Base-by-base conservation (phyloP, 2,888 invertebrate species). In the Thera obeliscata region DNA sequence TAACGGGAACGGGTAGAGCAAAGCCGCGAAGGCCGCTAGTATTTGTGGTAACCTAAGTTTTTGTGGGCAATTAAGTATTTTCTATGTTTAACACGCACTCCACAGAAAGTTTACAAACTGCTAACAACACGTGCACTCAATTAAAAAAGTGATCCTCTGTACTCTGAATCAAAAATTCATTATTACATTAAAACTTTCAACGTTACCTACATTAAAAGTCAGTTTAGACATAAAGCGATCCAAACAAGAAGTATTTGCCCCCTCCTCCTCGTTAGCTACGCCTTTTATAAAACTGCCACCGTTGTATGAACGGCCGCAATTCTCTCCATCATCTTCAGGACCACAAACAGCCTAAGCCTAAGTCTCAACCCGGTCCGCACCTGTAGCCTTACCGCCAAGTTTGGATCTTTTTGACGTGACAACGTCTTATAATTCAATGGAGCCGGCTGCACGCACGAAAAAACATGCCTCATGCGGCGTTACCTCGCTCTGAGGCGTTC, bases 191-290 rank as follows among this genome's bases (percentile, higher is more conserved):
- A 81, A 86, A 86, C 82, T 86, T 84, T 76, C 69, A 79, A 79
- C 83, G 80, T 83, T 83, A 80, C 80, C 78, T 82, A 85, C 87
- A 89, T 90, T 88, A 90, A 88, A 89, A 89, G 87, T 86, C 87
- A 87, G 88, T 88, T 89, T 85, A 83, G 84, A 87, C 77, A 83
- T 84, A 84, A 85, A 87, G 81, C 83, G 82, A 83, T 84, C 83
- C 80, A 79, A 85, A 86, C 83, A 79, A 70, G 71, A 75, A 74
- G 73, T 72, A 73, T 69, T 72, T 69, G 68, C 76, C 67, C 57
- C 65, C 66, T 50, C 64, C 74, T 73, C 77, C 69, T 70, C 72
- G 71, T 59, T 36, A 55, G 61, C 35, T 2, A 9, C 36, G 41
- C 4, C 22, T 55, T 36, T 22, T 43, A 50, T 7, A 52, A 11